Base-by-base conservation (phyloP, 2,113 vertebrate species). In the Arothron firmamentum region DNA sequence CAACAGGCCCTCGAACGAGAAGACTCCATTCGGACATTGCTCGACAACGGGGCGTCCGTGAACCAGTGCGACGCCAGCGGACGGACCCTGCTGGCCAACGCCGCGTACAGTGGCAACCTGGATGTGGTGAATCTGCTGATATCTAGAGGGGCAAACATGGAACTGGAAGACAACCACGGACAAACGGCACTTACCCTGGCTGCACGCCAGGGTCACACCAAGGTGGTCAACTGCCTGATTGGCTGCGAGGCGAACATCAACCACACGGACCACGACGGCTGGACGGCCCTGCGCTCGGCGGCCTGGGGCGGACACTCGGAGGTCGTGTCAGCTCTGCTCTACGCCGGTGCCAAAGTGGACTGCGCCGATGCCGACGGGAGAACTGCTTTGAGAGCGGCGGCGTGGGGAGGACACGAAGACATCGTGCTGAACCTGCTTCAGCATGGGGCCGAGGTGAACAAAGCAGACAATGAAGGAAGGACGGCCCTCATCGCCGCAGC, bases 281-380 rank as follows among this genome's bases (percentile, higher is more conserved):
- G 97, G 97, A 99, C 97, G 0, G 96, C 97, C 0, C 58, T 99
- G 10, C 89, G 97, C 15, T 98, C 97, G 0, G 97, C 97, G 1
- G 97, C 96, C 0, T 98, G 97, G 97, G 97, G 97, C 0, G 97
- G 97, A 15, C 97, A 99, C 72, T 96, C 96, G 0, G 97, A 98
- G 73, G 97, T 98, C 0, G 97, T 99, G 11, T 98, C 96, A 0
- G 96, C 97, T 0, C 92, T 99, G 9, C 93, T 99, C 2, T 97
- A 97, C 7, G 95, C 96, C 0, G 97, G 96, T 0, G 97, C 96
- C 42, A 96, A 95, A 70, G 97, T 98, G 64, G 95, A 99, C 78
- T 98, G 96, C 17, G 95, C 96, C 0, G 97, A 99, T 38, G 95
- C 95, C 0, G 97, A 98, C 43, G 94, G 96, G 51, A 89, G 97